Base-by-base conservation (phyloP, 2,113 vertebrate genomes). In the Ageneiosus marmoratus region DNA sequence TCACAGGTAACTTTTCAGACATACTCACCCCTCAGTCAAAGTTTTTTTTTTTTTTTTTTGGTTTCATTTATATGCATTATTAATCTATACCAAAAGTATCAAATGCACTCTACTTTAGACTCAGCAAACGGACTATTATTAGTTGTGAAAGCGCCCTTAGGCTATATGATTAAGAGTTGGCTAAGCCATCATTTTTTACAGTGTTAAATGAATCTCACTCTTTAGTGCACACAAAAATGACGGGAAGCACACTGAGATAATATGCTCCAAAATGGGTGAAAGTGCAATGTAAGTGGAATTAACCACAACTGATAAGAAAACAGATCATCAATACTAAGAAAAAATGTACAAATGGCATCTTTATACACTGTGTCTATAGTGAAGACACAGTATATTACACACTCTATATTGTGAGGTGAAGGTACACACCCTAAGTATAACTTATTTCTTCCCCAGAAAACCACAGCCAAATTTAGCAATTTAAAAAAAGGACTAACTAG, bases 161-260 rank as follows among this genome's bases (percentile, higher is more conserved):
- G 82, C 37, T 83, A 60, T 60, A 48, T 37, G 51, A 44, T 83
- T 76, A 58, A 56, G 79, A 83, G 18, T 20, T 50, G 51, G 82
- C 75, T 72, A 83, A 67, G 60, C 48, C 73, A 69, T 77, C 11
- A 32, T 70, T 50, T 80, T 51, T 81, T 87, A 85, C 81, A 87
- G 80, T 87, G 83, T 87, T 73, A 67, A 77, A 82, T 73, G 80
- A 80, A 83, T 83, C 53, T 80, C 72, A 80, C 56, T 55, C 48
- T 77, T 78, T 87, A 87, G 86, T 85, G 80, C 86, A 85, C 83
- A 85, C 58, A 80, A 70, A 79, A 62, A 82, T 77, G 60, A 83
- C 48, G 46, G 50, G 77, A 83, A 85, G 81, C 86, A 87, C 62
- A 77, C 15, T 10, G 27, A 27, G 69, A 24, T 53, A 55, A 51